Base-by-base conservation (phyloP, 2,888 invertebrate species). In the Oscheius sp. region DNA sequence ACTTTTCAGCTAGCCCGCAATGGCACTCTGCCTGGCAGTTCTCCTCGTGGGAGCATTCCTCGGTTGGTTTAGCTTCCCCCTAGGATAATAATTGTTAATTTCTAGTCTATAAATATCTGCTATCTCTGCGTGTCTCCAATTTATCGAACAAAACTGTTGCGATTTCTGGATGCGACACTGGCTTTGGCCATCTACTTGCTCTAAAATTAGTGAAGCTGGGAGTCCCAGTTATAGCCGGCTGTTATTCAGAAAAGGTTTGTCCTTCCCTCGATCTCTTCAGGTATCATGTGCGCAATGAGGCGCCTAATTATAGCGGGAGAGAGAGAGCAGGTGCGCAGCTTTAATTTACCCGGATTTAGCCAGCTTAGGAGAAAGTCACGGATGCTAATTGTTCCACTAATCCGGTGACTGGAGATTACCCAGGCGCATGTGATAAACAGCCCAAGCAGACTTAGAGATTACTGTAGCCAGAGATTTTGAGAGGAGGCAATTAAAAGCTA, bases 121-220 rank as follows among this genome's bases (percentile, higher is more conserved):
- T 58, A 1, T 25, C n/a, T 10, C 65, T 64, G 25, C 39, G 67
- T 4, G 61, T 76, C 1, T 45, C 31, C 2, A 45, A 65, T 12
- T 6, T 45, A 3, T 55, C 48, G 3, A 69, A 69, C n/a, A 70
- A 71, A 39, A 75, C 77, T 1, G 74, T 75, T 0, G 78, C 72
- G 6, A 75, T 78, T 48, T 78, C 78, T 4, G 78, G 78, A 39
- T 75, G 75, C 64, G 78, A 78, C 46, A 71, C 74, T 29, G 78
- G 78, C 1, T 78, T 78, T 37, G 78, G 78, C 23, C 37, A 71
- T 20, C 64, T 75, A 31, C 46, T 78, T 0, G 75, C 78, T 2
- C 33, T 72, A 34, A 52, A 72, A 45, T 57, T 78, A 6, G 57
- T 71, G 17, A 58, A 67, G 23, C 55, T 57, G 42, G 74, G 74